These are phyloP conservation scores for Coryphaenoides rupestris DNA, from an alignment of 2,113 vertebrate species.

Conservation along the genomic window DNA sequence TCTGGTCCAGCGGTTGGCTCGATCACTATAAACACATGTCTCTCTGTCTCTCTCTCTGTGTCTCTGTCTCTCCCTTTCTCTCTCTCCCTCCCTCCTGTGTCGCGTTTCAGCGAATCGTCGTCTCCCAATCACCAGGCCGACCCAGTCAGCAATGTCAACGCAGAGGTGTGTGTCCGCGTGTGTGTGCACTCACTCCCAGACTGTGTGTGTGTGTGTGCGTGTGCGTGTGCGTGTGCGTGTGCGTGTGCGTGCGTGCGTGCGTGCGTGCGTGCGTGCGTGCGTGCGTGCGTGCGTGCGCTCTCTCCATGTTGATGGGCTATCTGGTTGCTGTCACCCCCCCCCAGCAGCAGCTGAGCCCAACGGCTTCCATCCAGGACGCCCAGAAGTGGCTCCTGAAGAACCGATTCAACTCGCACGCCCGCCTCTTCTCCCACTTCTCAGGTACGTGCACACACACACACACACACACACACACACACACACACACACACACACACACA, in stretches of 20 bases:
- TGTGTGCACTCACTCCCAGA: not conserved
- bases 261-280: no score
- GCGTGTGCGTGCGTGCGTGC: not conserved
- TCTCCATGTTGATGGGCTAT: not conserved
- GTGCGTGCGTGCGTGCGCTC: no score
- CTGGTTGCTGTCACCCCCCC: no score
- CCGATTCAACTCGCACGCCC: slow-evolving; percentile 84
- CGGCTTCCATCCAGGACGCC: slow-evolving; percentile 87
- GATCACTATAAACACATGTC: no score
- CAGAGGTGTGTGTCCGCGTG: not conserved
- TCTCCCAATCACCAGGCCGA: slow-evolving; percentile 96
- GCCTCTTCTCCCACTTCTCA: slow-evolving; percentile 94
- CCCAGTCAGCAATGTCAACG: slow-evolving; percentile 32
- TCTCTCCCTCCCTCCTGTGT: no score
- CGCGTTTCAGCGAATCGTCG: slow-evolving; percentile 82
- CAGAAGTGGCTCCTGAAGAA: slow-evolving; percentile 93
- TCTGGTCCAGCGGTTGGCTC: not conserved
- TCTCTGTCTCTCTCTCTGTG: no score
- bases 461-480: not conserved
- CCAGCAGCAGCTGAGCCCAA: slow-evolving; percentile 83
- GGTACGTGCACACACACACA: slow-evolving; percentile 61
- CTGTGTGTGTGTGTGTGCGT: no score
- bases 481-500: not conserved
- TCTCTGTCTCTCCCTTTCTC: no score
- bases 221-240: no score